phyloP scores from a whole-genome alignment of 2,888 invertebrate species.

The Caenorhabditis angaria region DNA sequence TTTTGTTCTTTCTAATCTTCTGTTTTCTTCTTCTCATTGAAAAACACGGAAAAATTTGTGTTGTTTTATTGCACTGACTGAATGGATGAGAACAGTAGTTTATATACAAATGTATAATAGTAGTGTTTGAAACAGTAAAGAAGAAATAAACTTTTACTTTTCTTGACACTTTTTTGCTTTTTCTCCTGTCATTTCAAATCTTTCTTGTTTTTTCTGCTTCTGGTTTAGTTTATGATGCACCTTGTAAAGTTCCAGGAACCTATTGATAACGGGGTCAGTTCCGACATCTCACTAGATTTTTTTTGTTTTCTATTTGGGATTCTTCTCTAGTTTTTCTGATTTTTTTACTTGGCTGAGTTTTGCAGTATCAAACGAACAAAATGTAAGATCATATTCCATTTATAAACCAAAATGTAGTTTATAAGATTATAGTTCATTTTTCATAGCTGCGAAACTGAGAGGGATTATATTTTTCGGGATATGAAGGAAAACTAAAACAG shows the following conservation, averaged over 20 bases:
- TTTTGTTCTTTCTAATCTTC: constrained; percentile 3
- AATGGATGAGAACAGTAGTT: background rate
- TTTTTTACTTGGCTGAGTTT: no score
- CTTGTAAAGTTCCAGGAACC: background rate
- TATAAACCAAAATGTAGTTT: no score
- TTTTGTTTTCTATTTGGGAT: no score
- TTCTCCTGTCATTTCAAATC: background rate
- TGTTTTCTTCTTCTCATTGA: no score
- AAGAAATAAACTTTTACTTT: constrained; percentile 7
- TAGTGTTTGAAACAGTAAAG: constrained; percentile 1
- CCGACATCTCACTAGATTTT: no score
- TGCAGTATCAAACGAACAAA: no score
- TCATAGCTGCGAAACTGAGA: no score
- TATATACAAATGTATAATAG: constrained; percentile 1
- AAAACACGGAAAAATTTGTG: background rate
- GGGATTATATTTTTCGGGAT: no score
- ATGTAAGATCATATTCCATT: no score
- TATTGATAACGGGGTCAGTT: background rate
- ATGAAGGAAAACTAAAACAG: no score
- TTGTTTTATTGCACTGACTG: background rate
- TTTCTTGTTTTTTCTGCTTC: constrained; percentile 14
- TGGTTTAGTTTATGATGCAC: background rate
- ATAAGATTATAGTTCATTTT: no score
- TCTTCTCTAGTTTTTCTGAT: no score
- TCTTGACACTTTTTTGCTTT: constrained; percentile 6